Evolutionary conservation across 2,113 vertebrate genomes (phyloP).

Genomic region (Sterrhoptilus dennistouni): DNA sequence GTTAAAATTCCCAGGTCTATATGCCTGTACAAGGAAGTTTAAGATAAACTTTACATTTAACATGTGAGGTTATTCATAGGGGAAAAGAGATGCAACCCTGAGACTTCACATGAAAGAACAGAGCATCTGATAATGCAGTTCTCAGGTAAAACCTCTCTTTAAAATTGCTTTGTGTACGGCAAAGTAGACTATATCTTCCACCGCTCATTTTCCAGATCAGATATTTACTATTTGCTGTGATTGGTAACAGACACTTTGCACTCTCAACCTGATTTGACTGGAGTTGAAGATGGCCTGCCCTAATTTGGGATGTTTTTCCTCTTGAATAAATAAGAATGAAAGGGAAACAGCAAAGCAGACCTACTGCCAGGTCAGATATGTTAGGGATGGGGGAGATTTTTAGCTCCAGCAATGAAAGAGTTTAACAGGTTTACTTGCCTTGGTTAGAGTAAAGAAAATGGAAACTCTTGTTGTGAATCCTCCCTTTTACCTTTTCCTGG

Average conservation of each 20-base stretch:
- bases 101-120: background rate
- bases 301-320: background rate
- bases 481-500: background rate
- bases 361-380: background rate
- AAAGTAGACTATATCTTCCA: background rate
- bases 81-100: background rate
- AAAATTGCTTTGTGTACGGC: background rate
- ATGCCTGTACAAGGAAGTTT: background rate
- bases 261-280: background rate
- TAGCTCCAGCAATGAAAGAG: background rate
- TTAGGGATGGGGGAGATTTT: background rate
- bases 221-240: background rate
- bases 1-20: constrained; percentile 40
- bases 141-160: background rate
- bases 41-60: background rate
- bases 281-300: background rate
- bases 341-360: background rate
- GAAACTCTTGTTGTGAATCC: background rate
- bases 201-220: background rate
- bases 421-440: background rate
- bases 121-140: background rate
- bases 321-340: background rate
- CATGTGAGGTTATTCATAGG: background rate
- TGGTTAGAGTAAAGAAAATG: background rate
- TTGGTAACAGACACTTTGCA: background rate